Evolutionary conservation across 2,888 invertebrate genomes (phyloP).

Genomic region (Oligia strigilis): DNA sequence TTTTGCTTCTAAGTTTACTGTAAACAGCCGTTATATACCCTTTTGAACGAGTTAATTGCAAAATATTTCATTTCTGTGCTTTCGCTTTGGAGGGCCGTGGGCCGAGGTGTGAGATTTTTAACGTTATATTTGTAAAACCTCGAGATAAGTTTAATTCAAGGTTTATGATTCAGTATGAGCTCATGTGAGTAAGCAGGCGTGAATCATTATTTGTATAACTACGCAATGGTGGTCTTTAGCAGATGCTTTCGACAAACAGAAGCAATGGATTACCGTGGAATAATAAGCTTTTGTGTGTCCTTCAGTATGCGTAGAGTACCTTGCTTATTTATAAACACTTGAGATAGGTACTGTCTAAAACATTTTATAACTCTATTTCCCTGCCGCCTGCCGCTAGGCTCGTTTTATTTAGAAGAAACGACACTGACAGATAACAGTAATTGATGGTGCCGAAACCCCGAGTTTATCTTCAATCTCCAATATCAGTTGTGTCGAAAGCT

Average conservation of each 20-base stretch:
- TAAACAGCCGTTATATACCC: slow-evolving; percentile 51
- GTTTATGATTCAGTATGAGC: slow-evolving; percentile 69
- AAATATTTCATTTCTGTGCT: slow-evolving; percentile 55
- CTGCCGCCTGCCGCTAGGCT: background rate
- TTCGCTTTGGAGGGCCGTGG: slow-evolving; percentile 29
- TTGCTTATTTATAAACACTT: slow-evolving; percentile 21
- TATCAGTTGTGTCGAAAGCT: slow-evolving; percentile 23
- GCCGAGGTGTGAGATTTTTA: slow-evolving; percentile 45
- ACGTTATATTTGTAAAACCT: slow-evolving; percentile 51
- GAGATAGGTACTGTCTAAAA: background rate
- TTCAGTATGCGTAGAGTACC: slow-evolving; percentile 12
- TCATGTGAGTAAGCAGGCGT: slow-evolving; percentile 66
- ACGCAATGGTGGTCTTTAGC: slow-evolving; percentile 47
- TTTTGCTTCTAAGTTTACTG: slow-evolving; percentile 66
- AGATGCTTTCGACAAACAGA: slow-evolving; percentile 37
- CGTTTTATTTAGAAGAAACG: slow-evolving; percentile 29
- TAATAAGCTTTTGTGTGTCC: slow-evolving; percentile 32
- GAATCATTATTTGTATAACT: slow-evolving; percentile 67
- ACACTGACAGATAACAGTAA: slow-evolving; percentile 30
- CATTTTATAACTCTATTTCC: background rate
- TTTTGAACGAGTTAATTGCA: slow-evolving; percentile 57
- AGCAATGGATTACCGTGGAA: slow-evolving; percentile 34
- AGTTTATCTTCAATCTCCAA: slow-evolving; percentile 31
- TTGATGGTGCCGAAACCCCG: slow-evolving; percentile 21
- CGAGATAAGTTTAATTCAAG: slow-evolving; percentile 65